phyloP scores from a whole-genome alignment of 2,797 vertebrate genomes.

The Falco peregrinus region DNA sequence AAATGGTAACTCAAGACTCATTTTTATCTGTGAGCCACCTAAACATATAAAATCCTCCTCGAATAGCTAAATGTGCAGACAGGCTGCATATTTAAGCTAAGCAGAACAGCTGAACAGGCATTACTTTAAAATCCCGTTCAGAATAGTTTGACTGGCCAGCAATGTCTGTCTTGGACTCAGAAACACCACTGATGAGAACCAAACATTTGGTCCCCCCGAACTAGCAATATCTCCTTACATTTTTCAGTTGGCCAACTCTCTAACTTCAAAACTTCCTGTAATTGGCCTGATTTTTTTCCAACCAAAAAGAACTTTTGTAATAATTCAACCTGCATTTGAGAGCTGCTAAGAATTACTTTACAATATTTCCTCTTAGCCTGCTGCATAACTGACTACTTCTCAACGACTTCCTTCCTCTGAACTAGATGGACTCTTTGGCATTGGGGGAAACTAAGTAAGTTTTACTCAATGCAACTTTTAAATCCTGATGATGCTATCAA shows the following conservation, averaged over 20 bases:
- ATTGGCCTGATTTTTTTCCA: neutral
- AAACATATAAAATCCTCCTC: neutral
- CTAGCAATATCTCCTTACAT: conserved; percentile 24
- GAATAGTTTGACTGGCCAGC: conserved; percentile 34
- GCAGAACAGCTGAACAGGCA: conserved; percentile 2
- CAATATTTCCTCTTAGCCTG: conserved; percentile 30
- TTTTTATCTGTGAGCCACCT: neutral
- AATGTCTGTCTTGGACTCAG: conserved; percentile 43
- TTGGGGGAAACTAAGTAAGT: neutral
- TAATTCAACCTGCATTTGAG: conserved; percentile 28
- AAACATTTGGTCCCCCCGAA: conserved; percentile 44
- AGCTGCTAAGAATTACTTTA: conserved; percentile 16
- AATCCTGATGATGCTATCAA: neutral
- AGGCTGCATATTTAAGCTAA: neutral
- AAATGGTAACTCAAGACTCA: neutral
- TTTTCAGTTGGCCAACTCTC: conserved; percentile 2
- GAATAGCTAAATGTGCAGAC: neutral
- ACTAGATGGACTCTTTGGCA: conserved; percentile 7
- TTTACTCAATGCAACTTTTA: conserved; percentile 12
- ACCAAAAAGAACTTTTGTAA: conserved; percentile 5
- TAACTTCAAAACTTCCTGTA: conserved; percentile 34
- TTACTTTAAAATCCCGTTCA: conserved; percentile 31
- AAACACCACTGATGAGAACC: conserved; percentile 26
- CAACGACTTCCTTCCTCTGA: conserved; percentile 42
- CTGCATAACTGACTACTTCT: conserved; percentile 38